Base-by-base conservation (phyloP, 2,797 vertebrate genomes). In the Catamblyrhynchus diadema region DNA sequence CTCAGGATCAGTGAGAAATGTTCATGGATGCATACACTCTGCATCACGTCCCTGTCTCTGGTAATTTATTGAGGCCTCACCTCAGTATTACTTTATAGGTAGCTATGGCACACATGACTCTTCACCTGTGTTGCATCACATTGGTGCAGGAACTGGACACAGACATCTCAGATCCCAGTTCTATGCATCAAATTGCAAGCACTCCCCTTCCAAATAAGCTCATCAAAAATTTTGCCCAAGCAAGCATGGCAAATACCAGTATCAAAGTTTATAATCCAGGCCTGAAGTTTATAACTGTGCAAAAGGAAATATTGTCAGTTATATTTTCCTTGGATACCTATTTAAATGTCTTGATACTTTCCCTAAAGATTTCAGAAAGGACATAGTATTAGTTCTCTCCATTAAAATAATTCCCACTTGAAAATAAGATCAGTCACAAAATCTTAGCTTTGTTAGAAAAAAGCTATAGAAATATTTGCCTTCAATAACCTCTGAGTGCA, bases 161-260 rank as follows among this genome's bases (percentile, higher is more conserved):
- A 74, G 9, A 48, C 8, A 42, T 59, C 39, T 54, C 37, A 14
- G 27, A 62, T 70, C 35, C 47, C 47, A 59, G 9, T 18, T 48
- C 50, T 33, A 6, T 0, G 15, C 15, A 53, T 25, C 9, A 50
- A 53, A 48, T 42, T 0, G 0, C 33, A 89, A 88, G 12, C 42
- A 19, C 27, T 64, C 17, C 75, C 33, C 25, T 62, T 72, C n/a
- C 47, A 81, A 82, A 59, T 44, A 56, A 77, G 39, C 23, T 69
- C 30, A 60, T 28, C 6, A 66, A 22, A 71, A 66, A 32, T 51
- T 24, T 8, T 60, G 42, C 50, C 14, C 27, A 62, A 86, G 57
- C 19, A 83, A 81, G 35, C 17, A 24, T 2, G 8, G 42, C 20
- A 92, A 90, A n/a, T 72, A 54, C 9, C 44, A 39, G 1, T 48